A percentile compares a stretch with the other conserved stretches of the same genome.
Evolutionary conservation across 2,797 vertebrate species (phyloP).

Genomic region (Pagetopsis macropterus): DNA sequence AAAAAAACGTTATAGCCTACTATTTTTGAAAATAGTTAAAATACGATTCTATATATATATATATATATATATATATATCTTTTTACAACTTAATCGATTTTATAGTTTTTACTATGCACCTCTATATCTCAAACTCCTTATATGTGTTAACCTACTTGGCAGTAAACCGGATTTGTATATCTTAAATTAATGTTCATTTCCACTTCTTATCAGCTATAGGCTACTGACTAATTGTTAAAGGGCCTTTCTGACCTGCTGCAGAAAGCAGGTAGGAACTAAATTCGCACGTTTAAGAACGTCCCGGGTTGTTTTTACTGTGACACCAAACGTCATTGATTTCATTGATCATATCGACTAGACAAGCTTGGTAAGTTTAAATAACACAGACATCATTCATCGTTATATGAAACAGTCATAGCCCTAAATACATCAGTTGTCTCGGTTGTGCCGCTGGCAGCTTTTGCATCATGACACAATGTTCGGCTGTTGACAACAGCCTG

Average conservation of each 20-base stretch:
- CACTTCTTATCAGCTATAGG: too few species aligned
- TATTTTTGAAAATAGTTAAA: too few species aligned
- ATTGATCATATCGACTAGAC: background rate
- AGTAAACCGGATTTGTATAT: too few species aligned
- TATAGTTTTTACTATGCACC: too few species aligned
- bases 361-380: constrained; percentile 51
- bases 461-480: background rate
- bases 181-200: too few species aligned
- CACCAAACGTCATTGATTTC: constrained; percentile 51
- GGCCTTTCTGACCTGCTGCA: background rate
- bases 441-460: background rate
- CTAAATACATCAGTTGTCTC: accelerated
- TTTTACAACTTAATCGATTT: too few species aligned
- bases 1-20: too few species aligned
- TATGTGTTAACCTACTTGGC: too few species aligned
- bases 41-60: too few species aligned
- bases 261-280: constrained; percentile 51
- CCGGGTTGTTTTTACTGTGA: constrained; percentile 50
- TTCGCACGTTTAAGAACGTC: accelerated
- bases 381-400: background rate
- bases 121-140: too few species aligned
- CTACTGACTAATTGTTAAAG: too few species aligned
- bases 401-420: accelerated
- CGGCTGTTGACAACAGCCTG: background rate
- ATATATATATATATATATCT: too few species aligned